Conservation (phyloP, 2,113 vertebrate genomes). For the Petrocephalus zakoni region DNA sequence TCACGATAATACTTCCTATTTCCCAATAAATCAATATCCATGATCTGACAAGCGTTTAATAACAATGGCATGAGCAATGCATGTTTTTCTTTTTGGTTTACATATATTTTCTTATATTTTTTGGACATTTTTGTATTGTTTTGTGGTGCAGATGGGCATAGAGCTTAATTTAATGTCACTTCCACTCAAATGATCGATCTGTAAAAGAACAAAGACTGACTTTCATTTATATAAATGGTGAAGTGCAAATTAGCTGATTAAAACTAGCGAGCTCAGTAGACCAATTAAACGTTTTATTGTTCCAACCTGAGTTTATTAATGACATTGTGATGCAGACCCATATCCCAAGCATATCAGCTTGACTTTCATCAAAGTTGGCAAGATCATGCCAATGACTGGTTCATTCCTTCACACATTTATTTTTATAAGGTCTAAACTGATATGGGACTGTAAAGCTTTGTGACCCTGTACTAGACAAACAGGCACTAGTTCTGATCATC, state of each 20-base stretch:
- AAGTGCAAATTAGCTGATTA: slow-evolving; percentile 50
- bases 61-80: neutral
- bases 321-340: neutral
- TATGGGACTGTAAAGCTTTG: neutral
- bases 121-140: neutral
- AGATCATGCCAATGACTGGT: neutral
- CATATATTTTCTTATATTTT: neutral
- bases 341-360: neutral
- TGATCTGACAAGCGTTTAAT: neutral
- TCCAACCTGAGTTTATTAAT: slow-evolving; percentile 41
- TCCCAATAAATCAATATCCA: neutral
- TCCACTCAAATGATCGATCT: neutral
- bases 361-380: neutral
- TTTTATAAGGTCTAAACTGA: neutral
- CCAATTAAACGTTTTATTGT: slow-evolving; percentile 36
- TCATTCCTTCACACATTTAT: neutral
- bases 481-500: neutral
- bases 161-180: neutral
- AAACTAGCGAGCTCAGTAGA: slow-evolving; percentile 25
- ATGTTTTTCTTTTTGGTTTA: neutral
- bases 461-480: neutral
- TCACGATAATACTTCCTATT: neutral
- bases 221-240: neutral
- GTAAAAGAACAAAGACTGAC: neutral
- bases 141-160: neutral